Evolutionary conservation across 1,140 invertebrate genomes (phyloP).

Genomic region (Plodia interpunctella): DNA sequence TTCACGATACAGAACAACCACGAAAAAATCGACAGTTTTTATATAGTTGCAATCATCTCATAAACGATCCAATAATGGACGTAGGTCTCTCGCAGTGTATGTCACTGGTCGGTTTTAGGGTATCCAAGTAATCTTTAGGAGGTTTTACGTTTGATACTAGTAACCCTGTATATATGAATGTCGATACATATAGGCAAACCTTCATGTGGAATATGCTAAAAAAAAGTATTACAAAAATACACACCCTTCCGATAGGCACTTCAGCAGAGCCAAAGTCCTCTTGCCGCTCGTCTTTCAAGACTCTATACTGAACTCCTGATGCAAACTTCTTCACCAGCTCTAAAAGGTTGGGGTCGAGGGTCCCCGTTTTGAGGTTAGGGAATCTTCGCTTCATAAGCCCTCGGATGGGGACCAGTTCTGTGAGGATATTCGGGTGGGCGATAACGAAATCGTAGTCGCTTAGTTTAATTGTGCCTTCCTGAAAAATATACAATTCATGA

Average conservation of each 20-base stretch:
- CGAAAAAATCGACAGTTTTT: too few species aligned
- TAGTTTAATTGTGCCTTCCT: slow-evolving; percentile 82
- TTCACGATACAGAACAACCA: too few species aligned
- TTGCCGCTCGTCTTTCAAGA: slow-evolving; percentile 80
- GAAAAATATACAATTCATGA: slow-evolving; percentile 15
- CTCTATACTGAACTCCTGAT: slow-evolving; percentile 82
- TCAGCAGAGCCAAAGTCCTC: slow-evolving; percentile 83
- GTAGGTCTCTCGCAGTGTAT: too few species aligned
- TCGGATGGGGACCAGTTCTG: slow-evolving; percentile 84
- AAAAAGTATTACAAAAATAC: slow-evolving; percentile 7
- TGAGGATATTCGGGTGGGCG: slow-evolving; percentile 86
- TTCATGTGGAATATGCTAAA: neutral
- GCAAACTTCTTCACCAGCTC: slow-evolving; percentile 80
- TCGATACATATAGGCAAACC: too few species aligned
- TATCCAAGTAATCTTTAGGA: too few species aligned
- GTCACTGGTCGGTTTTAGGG: too few species aligned
- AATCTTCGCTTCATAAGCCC: slow-evolving; percentile 87
- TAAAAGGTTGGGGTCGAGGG: slow-evolving; percentile 80
- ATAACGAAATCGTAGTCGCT: slow-evolving; percentile 86
- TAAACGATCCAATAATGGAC: too few species aligned
- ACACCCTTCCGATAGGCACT: slow-evolving; percentile 82
- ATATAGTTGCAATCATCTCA: too few species aligned
- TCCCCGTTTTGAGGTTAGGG: slow-evolving; percentile 83
- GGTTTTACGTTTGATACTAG: too few species aligned
- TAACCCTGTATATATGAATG: too few species aligned